A percentile compares a stretch with the other conserved stretches of the same genome.
Evolutionary conservation across 1,140 invertebrate genomes (phyloP).

Genomic region (Drosophila nigromelanica): DNA sequence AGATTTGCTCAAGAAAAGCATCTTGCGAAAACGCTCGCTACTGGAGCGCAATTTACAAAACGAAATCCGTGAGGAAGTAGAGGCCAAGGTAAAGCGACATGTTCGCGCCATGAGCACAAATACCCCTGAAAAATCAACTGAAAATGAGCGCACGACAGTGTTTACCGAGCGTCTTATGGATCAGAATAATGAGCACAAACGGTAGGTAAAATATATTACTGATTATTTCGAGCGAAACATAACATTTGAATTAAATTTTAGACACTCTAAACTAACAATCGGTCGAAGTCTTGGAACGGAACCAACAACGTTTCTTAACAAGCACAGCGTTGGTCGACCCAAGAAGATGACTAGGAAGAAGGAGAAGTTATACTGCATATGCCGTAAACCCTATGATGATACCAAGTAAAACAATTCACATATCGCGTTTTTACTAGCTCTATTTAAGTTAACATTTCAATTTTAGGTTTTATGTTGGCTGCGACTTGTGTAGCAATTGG

Average conservation of each 20-base stretch:
- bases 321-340: slow-evolving; percentile 65
- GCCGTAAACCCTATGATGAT: slow-evolving; percentile 97
- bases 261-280: slow-evolving; percentile 22
- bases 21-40: slow-evolving; percentile 94
- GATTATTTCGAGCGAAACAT: neutral
- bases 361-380: slow-evolving; percentile 96
- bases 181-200: slow-evolving; percentile 45
- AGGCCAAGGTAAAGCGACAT: slow-evolving; percentile 84
- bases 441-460: neutral
- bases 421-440: neutral
- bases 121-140: slow-evolving; percentile 64
- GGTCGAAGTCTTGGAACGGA: slow-evolving; percentile 33
- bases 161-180: slow-evolving; percentile 47
- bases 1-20: slow-evolving; percentile 96
- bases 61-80: slow-evolving; percentile 92
- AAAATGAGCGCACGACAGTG: slow-evolving; percentile 47
- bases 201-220: slow-evolving; percentile 23
- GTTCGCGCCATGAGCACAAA: slow-evolving; percentile 78
- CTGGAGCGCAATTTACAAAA: slow-evolving; percentile 96
- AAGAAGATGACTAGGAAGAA: slow-evolving; percentile 84
- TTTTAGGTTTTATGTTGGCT: slow-evolving; percentile 97
- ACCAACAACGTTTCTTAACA: slow-evolving; percentile 30
- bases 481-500: slow-evolving; percentile 98
- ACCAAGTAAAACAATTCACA: slow-evolving; percentile 88
- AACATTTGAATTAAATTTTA: neutral